Evolutionary conservation across 2,797 vertebrate species (phyloP).

Genomic region (Macrochelys suwanniensis): DNA sequence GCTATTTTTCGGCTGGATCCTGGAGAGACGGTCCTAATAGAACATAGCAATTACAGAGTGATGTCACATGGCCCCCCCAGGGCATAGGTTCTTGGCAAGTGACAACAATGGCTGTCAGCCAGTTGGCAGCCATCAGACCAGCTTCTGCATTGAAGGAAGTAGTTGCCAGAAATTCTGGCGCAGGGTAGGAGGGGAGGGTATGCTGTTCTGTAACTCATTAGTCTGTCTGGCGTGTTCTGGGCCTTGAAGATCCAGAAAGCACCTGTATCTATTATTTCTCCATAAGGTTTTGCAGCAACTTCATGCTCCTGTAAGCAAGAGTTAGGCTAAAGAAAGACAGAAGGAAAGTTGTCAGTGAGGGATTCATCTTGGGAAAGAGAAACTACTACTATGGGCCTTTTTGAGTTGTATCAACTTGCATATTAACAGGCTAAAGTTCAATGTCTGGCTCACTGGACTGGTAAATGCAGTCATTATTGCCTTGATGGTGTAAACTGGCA

Average conservation of each 20-base stretch:
- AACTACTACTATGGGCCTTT: constrained; percentile 4
- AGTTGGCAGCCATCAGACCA: neutral
- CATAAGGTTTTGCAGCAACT: neutral
- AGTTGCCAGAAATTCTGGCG: neutral
- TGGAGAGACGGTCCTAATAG: neutral
- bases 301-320: neutral
- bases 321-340: constrained; percentile 12
- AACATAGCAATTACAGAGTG: neutral
- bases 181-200: neutral
- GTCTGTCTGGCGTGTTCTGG: neutral
- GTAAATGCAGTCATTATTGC: neutral
- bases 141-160: neutral
- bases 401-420: neutral
- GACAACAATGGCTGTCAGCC: neutral
- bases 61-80: neutral
- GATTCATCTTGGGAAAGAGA: neutral
- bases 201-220: neutral
- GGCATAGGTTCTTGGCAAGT: neutral
- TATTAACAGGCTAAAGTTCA: constrained; percentile 7
- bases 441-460: neutral
- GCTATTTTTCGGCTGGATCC: neutral
- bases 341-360: neutral
- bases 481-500: neutral
- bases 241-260: neutral
- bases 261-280: constrained; percentile 37